These are phyloP conservation scores for Alces alces DNA, from an alignment of 2,113 vertebrate species.

Conservation along the genomic window DNA sequence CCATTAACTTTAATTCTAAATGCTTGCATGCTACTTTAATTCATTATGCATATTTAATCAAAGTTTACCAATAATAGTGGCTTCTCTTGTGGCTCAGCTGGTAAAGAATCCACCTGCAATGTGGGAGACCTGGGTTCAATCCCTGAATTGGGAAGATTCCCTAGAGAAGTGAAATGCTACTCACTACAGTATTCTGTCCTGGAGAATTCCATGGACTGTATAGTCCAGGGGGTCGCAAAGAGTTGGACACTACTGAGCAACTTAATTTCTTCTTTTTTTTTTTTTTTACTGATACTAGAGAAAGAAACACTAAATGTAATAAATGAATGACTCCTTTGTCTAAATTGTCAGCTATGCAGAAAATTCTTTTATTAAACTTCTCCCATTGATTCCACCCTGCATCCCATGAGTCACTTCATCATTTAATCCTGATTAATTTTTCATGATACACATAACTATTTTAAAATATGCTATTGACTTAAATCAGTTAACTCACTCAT, in stretches of 20 bases:
- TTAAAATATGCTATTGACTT: neutral
- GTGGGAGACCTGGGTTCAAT: accelerated
- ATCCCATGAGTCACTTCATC: neutral
- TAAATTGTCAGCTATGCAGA: neutral
- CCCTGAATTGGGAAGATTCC: neutral
- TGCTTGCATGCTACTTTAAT: neutral
- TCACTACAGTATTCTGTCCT: neutral
- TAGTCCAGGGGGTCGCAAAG: neutral
- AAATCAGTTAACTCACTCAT: neutral
- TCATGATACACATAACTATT: neutral
- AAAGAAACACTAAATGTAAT: neutral
- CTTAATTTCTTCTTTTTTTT: neutral
- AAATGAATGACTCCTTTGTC: neutral
- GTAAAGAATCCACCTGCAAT: neutral
- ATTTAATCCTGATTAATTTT: neutral
- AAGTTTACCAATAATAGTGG: neutral
- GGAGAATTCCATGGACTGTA: neutral
- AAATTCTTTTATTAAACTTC: neutral
- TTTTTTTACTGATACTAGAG: neutral
- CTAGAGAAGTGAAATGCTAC: neutral
- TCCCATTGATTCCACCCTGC: neutral
- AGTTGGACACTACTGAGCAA: neutral
- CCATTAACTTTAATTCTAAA: neutral
- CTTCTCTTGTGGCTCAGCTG: neutral
- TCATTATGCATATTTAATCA: neutral